These are phyloP conservation scores for Peromyscus polionotus DNA, from an alignment of 2,113 vertebrate genomes.

Conservation along the genomic window DNA sequence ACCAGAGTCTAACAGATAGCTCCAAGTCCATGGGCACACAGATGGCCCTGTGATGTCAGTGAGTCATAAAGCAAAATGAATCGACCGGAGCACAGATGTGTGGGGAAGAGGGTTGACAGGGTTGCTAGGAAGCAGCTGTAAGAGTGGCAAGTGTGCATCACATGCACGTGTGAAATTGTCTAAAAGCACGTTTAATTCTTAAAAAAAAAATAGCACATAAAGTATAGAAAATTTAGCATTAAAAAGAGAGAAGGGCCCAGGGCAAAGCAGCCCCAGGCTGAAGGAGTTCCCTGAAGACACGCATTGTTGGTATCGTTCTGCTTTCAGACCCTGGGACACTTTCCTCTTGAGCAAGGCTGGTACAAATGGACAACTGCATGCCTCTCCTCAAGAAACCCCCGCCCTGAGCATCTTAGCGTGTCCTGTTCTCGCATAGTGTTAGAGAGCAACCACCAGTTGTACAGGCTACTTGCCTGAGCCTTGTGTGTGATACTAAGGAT, in stretches of 20 bases:
- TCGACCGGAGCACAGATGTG: neutral
- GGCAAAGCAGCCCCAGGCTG: neutral
- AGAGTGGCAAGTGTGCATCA: too few relatives aligned
- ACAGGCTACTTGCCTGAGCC: neutral
- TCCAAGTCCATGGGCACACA: neutral
- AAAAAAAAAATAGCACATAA: too few relatives aligned
- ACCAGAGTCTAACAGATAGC: neutral
- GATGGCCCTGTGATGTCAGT: neutral
- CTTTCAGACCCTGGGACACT: neutral
- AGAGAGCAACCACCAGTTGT: neutral
- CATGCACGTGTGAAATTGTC: neutral
- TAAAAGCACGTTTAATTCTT: neutral
- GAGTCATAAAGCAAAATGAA: neutral
- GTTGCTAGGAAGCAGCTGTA: too few relatives aligned
- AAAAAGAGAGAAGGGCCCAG: neutral
- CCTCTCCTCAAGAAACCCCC: neutral
- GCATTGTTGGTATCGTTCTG: neutral
- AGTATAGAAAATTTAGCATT: neutral
- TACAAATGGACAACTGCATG: neutral
- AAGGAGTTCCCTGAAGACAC: neutral
- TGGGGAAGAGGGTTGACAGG: neutral
- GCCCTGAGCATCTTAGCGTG: neutral
- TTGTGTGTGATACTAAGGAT: neutral
- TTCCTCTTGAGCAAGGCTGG: neutral
- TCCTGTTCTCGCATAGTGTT: neutral